Evolutionary conservation across 1,140 invertebrate species (phyloP).

Genomic region (Eulimnadia texana): DNA sequence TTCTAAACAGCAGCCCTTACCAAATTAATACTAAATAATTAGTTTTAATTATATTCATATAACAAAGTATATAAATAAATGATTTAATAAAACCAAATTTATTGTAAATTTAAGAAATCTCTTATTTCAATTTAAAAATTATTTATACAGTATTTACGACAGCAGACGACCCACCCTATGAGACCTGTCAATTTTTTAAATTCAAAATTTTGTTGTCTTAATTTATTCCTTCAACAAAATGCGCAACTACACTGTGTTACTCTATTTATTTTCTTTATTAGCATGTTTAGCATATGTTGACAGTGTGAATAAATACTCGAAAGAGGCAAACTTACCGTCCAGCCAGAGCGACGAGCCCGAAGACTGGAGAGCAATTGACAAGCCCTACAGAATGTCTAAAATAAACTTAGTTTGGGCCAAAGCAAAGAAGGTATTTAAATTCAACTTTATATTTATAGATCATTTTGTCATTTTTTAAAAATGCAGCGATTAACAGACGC

Average conservation of each 20-base stretch:
- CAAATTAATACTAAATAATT: too few relatives aligned
- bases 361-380: constrained; percentile 44
- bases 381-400: constrained; percentile 70
- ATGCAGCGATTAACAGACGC: constrained; percentile 33
- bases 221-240: neutral
- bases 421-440: constrained; percentile 51
- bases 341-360: constrained; percentile 44
- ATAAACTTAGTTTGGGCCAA: constrained; percentile 69
- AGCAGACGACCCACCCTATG: too few relatives aligned
- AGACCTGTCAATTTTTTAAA: too few relatives aligned
- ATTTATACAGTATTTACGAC: too few relatives aligned
- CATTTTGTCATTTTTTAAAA: constrained; percentile 7
- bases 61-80: too few relatives aligned
- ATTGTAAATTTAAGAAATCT: too few relatives aligned
- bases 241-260: neutral
- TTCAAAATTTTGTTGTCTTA: neutral
- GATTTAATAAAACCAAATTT: too few relatives aligned
- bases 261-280: neutral
- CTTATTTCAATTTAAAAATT: too few relatives aligned
- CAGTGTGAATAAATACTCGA: constrained; percentile 40
- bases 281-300: neutral
- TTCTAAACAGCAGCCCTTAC: too few relatives aligned
- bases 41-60: too few relatives aligned
- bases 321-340: constrained; percentile 33
- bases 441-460: constrained; percentile 26